These are phyloP conservation scores for Lasioglossum leucozonium DNA, from an alignment of 2,888 invertebrate genomes.

Conservation along the genomic window DNA sequence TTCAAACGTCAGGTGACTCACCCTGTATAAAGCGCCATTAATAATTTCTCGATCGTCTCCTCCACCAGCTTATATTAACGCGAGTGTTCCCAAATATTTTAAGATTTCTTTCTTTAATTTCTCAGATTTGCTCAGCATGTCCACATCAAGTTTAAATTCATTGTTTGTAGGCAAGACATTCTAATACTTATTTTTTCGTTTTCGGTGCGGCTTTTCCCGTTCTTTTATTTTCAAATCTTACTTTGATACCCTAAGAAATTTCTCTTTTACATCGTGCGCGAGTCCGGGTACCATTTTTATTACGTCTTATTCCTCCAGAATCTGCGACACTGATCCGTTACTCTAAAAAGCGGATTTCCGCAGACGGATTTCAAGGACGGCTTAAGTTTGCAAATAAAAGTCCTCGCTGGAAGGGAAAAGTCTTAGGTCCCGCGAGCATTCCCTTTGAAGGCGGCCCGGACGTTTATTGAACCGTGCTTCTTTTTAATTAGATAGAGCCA, in stretches of 20 bases:
- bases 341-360: neutral
- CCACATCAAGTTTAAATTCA: neutral
- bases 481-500: slow-evolving; percentile 3
- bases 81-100: neutral
- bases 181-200: neutral
- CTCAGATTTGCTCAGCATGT: neutral
- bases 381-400: slow-evolving; percentile 6
- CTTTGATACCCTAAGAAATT: neutral
- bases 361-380: neutral
- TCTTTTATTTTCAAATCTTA: neutral
- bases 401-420: neutral
- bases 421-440: neutral
- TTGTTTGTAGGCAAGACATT: neutral
- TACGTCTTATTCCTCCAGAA: neutral
- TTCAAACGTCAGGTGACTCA: no score
- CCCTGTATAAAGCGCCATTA: neutral
- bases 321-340: slow-evolving; percentile 2
- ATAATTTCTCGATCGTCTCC: neutral
- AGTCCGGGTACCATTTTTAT: neutral
- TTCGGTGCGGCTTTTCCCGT: neutral
- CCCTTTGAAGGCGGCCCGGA: neutral
- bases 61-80: no score
- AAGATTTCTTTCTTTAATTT: neutral
- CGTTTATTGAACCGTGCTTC: slow-evolving; percentile 4
- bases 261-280: neutral